Conservation (phyloP, 1,140 invertebrate genomes). For the Archivesica marissinica region DNA sequence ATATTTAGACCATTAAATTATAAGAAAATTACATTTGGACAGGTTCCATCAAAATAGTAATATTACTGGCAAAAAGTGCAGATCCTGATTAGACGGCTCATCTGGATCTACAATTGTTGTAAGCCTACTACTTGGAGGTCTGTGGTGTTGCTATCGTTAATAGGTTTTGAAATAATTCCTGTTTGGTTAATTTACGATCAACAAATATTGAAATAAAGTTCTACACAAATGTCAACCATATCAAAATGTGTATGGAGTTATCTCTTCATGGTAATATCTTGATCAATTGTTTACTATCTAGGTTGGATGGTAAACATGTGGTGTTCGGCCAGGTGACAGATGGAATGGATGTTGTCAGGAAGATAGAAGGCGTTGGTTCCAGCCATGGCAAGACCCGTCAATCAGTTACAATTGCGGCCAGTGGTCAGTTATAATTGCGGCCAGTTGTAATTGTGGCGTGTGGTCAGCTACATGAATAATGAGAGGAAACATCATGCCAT, state of each 20-base stretch:
- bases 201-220: neutral
- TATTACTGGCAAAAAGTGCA: too few species aligned
- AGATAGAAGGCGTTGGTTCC: conserved; percentile 86
- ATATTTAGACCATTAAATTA: neutral
- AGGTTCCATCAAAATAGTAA: too few species aligned
- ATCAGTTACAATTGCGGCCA: conserved; percentile 93
- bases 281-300: neutral
- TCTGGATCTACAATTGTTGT: too few species aligned
- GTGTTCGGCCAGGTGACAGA: conserved; percentile 75
- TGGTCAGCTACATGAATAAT: too few species aligned
- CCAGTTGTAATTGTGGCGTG: too few species aligned
- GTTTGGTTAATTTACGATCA: neutral
- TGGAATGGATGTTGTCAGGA: conserved; percentile 72
- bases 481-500: too few species aligned
- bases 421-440: conserved; percentile 88
- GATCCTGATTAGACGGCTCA: too few species aligned
- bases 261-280: neutral
- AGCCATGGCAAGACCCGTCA: conserved; percentile 92
- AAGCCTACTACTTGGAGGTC: neutral
- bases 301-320: conserved; percentile 78
- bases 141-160: neutral
- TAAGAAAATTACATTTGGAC: too few species aligned
- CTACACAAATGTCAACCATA: neutral
- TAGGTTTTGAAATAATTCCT: neutral
- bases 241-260: neutral